Evolutionary conservation across 2,113 vertebrate genomes (phyloP), one percentile per base, ranked within the genome.

Genomic region (Tonatia bakeri): DNA sequence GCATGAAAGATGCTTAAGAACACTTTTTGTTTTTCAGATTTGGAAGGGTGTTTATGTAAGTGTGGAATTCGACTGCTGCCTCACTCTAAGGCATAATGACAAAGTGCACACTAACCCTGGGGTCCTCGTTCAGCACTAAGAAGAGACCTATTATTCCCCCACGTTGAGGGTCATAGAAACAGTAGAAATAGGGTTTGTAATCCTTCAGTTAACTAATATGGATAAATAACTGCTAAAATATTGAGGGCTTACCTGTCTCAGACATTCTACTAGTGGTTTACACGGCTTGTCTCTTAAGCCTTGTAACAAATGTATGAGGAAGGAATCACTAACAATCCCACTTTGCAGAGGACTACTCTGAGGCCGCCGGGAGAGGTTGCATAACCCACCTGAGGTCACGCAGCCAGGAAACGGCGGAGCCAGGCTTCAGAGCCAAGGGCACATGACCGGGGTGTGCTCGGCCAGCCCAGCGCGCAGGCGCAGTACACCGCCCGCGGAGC

Each of bases 401-500:
- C 54, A 65, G 69, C 54, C 69, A 65, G 84, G 43, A 70, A 83
- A 76, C 11, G 24, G 56, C n/a, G 26, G 81, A 77, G 82, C 22
- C 73, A 33, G 93, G 38, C 31, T 11, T n/a, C 43, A 75, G 67
- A 54, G 38, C 13, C 75, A 1, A 0, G 33, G 40, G 14, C 50
- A 0, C 0, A 0, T 31, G 61, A 13, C 65, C 5, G 5, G 24
- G 26, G 31, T 16, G 0, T 28, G 1, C 65, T 67, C 36, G 28
- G 47, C 40, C 72, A 67, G 43, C 4, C 4, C 43, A 45, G 47
- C 56, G 1, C 11, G 9, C 2, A 2, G 6, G 20, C 33, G 22
- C 16, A 91, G 79, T 5, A 85, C 75, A 33, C 22, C 1, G 3
- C 38, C 59, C 10, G 54, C 43, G 24, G 45, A 90, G 67, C 2